A percentile compares a stretch with the other conserved stretches of the same genome.
Evolutionary conservation across 2,797 vertebrate species (phyloP).

Genomic region (Microcaecilia unicolor): DNA sequence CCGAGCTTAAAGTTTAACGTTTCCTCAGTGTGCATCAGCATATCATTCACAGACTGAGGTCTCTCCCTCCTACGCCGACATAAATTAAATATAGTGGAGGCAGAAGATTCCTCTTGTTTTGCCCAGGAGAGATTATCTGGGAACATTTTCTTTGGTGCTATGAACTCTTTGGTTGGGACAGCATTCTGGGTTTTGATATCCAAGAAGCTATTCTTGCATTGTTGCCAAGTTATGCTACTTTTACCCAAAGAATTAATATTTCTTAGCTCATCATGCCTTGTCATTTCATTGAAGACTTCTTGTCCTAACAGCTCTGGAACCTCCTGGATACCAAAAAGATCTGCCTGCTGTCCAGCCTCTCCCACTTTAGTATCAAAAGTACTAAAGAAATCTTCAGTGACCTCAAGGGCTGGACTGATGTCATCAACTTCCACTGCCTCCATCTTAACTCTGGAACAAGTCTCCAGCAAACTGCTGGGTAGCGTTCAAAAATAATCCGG

Average conservation of each 20-base stretch:
- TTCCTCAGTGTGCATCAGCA: conserved; percentile 71
- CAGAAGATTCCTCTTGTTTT: conserved; percentile 50
- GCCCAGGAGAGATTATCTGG: conserved; percentile 49
- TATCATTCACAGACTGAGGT: conserved; percentile 88
- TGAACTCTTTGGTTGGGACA: conserved; percentile 51
- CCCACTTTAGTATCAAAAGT: conserved; percentile 74
- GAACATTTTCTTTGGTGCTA: conserved; percentile 38
- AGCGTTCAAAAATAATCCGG: no score
- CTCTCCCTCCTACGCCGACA: conserved; percentile 78
- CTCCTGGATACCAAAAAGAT: conserved; percentile 59
- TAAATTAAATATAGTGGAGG: conserved; percentile 69
- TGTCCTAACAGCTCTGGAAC: conserved; percentile 56
- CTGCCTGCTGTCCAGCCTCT: conserved; percentile 54
- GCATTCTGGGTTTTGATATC: conserved; percentile 56
- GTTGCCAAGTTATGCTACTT: conserved; percentile 51
- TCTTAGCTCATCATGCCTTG: conserved; percentile 48
- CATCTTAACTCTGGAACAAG: conserved; percentile 48
- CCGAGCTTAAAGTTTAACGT: conserved; percentile 72
- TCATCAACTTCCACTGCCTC: conserved; percentile 82
- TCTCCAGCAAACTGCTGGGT: background rate
- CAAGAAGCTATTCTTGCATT: conserved; percentile 52
- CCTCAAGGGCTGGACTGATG: conserved; percentile 92
- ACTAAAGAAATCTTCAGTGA: conserved; percentile 89
- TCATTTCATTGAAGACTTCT: conserved; percentile 38
- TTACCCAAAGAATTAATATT: conserved; percentile 36